A percentile compares a stretch with the other conserved stretches of the same genome.
Conservation (phyloP, 1,140 invertebrate genomes). For the Sinella curviseta region DNA sequence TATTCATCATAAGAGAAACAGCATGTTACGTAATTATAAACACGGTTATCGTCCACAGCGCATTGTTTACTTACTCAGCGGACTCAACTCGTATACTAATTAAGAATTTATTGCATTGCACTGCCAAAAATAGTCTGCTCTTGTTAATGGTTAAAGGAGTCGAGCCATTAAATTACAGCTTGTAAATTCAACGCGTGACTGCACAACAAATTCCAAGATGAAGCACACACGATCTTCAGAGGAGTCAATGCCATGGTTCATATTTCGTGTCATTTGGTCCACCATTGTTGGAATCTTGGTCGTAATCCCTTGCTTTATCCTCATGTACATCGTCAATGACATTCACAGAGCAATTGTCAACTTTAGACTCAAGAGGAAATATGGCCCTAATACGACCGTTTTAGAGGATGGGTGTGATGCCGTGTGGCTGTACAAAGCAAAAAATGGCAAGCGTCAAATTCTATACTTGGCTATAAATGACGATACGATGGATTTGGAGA, state of each 20-base stretch:
- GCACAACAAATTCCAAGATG: not conserved
- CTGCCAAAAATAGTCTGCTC: too few relatives aligned
- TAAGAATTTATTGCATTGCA: too few relatives aligned
- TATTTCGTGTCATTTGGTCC: not conserved
- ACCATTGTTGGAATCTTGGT: not conserved
- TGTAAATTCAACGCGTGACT: too few relatives aligned
- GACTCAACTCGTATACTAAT: too few relatives aligned
- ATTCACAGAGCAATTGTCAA: not conserved
- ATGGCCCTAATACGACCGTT: not conserved
- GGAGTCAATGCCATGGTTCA: not conserved
- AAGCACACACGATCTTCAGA: not conserved
- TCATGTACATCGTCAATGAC: not conserved
- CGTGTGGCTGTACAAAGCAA: conserved; percentile 9
- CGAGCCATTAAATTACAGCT: too few relatives aligned
- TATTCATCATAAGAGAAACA: too few relatives aligned
- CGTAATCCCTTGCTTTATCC: not conserved
- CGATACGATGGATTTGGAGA: not conserved
- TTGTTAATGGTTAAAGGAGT: too few relatives aligned
- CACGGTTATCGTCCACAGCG: too few relatives aligned
- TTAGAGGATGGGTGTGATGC: not conserved
- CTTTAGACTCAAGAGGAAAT: not conserved
- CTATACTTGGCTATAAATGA: conserved; percentile 17
- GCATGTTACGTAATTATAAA: too few relatives aligned
- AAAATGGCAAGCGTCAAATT: conserved; percentile 14
- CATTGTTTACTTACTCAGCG: too few relatives aligned